Evolutionary conservation across 2,888 invertebrate species (phyloP).

Genomic region (Rhopalosiphum nymphaeae): DNA sequence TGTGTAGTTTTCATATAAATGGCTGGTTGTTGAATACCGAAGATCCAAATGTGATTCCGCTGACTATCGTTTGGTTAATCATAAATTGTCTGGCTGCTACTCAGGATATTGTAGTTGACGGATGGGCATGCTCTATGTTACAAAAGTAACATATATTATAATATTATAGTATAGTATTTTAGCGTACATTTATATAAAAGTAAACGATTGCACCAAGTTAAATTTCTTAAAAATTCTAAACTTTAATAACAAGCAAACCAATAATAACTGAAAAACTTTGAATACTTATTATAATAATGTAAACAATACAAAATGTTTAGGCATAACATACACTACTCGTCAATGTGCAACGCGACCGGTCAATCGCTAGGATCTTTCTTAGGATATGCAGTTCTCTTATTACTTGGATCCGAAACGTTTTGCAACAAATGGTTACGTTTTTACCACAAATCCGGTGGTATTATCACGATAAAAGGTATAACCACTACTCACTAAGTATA

Average conservation of each 20-base stretch:
- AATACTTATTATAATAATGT: neutral
- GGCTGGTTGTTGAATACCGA: neutral
- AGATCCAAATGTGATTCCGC: neutral
- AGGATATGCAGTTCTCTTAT: conserved; percentile 95
- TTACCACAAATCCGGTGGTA: neutral
- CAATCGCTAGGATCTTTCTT: conserved; percentile 98
- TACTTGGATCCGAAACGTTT: conserved; percentile 94
- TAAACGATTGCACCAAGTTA: neutral
- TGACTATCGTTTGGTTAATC: neutral
- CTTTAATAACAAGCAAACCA: neutral
- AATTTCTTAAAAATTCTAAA: neutral
- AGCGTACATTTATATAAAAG: neutral
- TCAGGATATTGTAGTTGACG: conserved; percentile 19
- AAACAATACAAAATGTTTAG: neutral
- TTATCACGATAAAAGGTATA: neutral
- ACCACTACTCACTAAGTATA: too few relatives aligned
- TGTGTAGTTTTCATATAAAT: neutral
- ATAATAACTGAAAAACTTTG: neutral
- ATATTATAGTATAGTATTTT: neutral
- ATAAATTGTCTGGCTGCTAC: conserved; percentile 16
- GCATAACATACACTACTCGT: conserved; percentile 85
- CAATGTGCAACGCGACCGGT: conserved; percentile 98
- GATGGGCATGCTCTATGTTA: conserved; percentile 21
- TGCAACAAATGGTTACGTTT: conserved; percentile 90
- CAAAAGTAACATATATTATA: neutral